Evolutionary conservation across 1,140 invertebrate genomes (phyloP).

Genomic region (Sarcophaga peregrina): DNA sequence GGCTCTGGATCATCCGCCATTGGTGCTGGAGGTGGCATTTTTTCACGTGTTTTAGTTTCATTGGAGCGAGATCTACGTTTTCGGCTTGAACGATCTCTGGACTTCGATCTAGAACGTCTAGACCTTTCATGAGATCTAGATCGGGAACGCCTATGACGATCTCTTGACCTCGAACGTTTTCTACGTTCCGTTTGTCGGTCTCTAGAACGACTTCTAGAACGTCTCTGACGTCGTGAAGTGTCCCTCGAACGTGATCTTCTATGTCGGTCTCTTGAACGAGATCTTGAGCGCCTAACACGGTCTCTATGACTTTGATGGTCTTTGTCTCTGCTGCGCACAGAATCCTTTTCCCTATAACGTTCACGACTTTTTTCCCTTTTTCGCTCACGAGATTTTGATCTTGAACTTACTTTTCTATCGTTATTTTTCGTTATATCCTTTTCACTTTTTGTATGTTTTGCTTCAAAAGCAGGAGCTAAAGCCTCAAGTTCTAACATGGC

Average conservation of each 20-base stretch:
- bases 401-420: conserved; percentile 43
- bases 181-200: conserved; percentile 46
- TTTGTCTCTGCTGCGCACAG: conserved; percentile 49
- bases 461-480: conserved; percentile 74
- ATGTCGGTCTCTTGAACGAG: conserved; percentile 10
- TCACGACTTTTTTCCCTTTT: conserved; percentile 59
- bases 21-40: conserved; percentile 60
- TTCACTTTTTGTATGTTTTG: background rate
- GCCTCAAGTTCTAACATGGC: conserved; percentile 92
- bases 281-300: conserved; percentile 17
- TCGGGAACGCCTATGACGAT: conserved; percentile 40
- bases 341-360: conserved; percentile 29
- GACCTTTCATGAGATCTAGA: conserved; percentile 52
- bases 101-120: conserved; percentile 54
- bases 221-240: conserved; percentile 39
- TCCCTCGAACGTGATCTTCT: conserved; percentile 6
- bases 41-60: conserved; percentile 45
- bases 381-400: conserved; percentile 50
- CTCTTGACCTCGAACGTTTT: conserved; percentile 42
- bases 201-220: conserved; percentile 53
- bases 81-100: conserved; percentile 53
- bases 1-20: conserved; percentile 74
- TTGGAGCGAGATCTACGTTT: background rate
- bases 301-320: conserved; percentile 43
- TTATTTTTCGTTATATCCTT: background rate